A percentile compares a stretch with the other conserved stretches of the same genome.
Conservation (phyloP, 2,113 vertebrate species). For the Balaeniceps rex region DNA sequence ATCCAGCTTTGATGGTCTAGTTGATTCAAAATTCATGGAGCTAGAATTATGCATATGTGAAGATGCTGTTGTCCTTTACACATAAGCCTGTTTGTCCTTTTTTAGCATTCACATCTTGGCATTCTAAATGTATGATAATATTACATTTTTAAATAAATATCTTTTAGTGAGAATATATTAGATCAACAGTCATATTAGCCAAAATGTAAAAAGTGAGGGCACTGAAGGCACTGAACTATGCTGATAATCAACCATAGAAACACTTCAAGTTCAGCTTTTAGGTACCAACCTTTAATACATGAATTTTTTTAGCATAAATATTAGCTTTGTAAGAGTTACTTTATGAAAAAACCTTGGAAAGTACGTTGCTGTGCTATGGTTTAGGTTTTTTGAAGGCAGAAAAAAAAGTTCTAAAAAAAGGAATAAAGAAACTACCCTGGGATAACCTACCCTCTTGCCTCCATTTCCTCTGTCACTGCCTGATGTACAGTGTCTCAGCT, state of each 20-base stretch:
- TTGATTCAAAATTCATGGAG: neutral
- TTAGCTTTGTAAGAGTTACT: neutral
- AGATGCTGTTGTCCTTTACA: neutral
- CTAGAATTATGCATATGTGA: neutral
- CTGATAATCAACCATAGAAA: neutral
- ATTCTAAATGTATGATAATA: neutral
- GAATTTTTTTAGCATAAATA: neutral
- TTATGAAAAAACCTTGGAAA: neutral
- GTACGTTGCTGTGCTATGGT: neutral
- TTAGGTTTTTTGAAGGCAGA: neutral
- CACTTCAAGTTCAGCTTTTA: neutral
- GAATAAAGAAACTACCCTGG: neutral
- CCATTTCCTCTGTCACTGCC: neutral
- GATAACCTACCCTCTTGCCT: neutral
- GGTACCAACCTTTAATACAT: neutral
- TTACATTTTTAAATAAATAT: neutral
- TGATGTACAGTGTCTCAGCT: neutral
- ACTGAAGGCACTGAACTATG: neutral
- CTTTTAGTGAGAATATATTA: neutral
- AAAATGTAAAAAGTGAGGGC: neutral
- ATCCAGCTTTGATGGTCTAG: neutral
- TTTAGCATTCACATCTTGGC: neutral
- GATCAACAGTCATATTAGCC: neutral
- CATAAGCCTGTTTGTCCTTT: neutral
- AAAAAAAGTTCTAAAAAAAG: neutral